phyloP scores from a whole-genome alignment of 2,797 vertebrate genomes.

The Leucoraja ocellata region DNA sequence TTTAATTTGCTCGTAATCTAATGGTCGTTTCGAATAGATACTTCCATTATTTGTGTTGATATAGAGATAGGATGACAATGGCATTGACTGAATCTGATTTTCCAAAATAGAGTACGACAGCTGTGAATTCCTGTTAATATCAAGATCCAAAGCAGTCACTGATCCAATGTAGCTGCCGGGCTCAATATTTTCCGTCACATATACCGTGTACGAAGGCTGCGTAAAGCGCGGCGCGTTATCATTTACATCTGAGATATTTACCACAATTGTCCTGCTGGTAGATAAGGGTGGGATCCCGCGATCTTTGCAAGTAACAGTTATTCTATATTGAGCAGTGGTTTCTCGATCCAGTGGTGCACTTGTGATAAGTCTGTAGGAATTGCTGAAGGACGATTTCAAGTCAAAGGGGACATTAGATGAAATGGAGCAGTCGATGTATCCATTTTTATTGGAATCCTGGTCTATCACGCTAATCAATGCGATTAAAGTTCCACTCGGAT shows the following conservation, averaged over 20 bases:
- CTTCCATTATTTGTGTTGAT: conserved; percentile 59
- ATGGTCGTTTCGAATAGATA: conserved; percentile 54
- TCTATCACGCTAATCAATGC: background rate
- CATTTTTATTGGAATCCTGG: background rate
- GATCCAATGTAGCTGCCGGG: conserved; percentile 52
- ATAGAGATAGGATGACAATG: conserved; percentile 54
- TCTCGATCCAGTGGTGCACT: conserved; percentile 59
- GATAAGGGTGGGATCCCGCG: conserved; percentile 54
- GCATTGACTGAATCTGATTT: conserved; percentile 50
- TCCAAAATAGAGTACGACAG: conserved; percentile 61
- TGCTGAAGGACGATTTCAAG: background rate
- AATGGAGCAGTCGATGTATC: background rate
- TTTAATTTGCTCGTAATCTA: conserved; percentile 62
- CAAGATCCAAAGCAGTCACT: conserved; percentile 57
- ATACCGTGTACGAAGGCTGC: conserved; percentile 47
- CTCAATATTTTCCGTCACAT: conserved; percentile 58
- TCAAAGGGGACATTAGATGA: background rate
- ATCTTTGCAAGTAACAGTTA: conserved; percentile 58
- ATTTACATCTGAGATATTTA: conserved; percentile 59
- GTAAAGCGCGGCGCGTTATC: conserved; percentile 58
- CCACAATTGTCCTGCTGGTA: conserved; percentile 51
- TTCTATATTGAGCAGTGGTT: conserved; percentile 54
- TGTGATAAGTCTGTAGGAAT: conserved; percentile 53
- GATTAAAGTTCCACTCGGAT: background rate
- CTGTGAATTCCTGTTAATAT: conserved; percentile 57